These are phyloP conservation scores for Pyrgus malvae DNA, from an alignment of 2,888 invertebrate species.

Conservation along the genomic window DNA sequence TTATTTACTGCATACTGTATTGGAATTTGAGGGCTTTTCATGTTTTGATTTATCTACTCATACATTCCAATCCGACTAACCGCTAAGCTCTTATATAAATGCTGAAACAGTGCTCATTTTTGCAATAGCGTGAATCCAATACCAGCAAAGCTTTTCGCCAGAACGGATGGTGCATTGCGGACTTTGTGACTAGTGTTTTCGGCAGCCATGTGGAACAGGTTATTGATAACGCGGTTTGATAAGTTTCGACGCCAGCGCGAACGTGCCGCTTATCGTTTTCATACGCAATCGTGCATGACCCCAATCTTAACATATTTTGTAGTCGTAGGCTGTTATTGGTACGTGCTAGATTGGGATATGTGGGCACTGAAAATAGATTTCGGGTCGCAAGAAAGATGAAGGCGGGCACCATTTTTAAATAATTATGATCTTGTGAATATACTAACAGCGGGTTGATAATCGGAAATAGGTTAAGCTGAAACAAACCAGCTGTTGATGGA, in stretches of 20 bases:
- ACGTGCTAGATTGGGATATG: slow-evolving; percentile 16
- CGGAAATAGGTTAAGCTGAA: slow-evolving; percentile 15
- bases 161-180: slow-evolving; percentile 24
- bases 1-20: too few relatives aligned
- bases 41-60: neutral
- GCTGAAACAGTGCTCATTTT: slow-evolving; percentile 16
- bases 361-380: slow-evolving; percentile 14
- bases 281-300: slow-evolving; percentile 29
- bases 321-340: slow-evolving; percentile 8
- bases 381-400: slow-evolving; percentile 7
- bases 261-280: slow-evolving; percentile 17
- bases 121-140: slow-evolving; percentile 11
- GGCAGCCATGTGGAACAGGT: slow-evolving; percentile 2
- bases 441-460: neutral
- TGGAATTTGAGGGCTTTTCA: too few relatives aligned
- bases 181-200: slow-evolving; percentile 13
- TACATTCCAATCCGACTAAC: neutral
- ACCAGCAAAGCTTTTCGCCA: slow-evolving; percentile 13
- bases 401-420: slow-evolving; percentile 1
- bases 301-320: slow-evolving; percentile 14
- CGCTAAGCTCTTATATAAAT: slow-evolving; percentile 7
- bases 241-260: slow-evolving; percentile 24
- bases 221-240: slow-evolving; percentile 31
- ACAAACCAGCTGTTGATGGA: neutral
- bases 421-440: neutral